A percentile compares a stretch with the other conserved stretches of the same genome.
These are phyloP conservation scores for Lophotis ruficrista DNA, from an alignment of 2,113 vertebrate species.

Conservation along the genomic window DNA sequence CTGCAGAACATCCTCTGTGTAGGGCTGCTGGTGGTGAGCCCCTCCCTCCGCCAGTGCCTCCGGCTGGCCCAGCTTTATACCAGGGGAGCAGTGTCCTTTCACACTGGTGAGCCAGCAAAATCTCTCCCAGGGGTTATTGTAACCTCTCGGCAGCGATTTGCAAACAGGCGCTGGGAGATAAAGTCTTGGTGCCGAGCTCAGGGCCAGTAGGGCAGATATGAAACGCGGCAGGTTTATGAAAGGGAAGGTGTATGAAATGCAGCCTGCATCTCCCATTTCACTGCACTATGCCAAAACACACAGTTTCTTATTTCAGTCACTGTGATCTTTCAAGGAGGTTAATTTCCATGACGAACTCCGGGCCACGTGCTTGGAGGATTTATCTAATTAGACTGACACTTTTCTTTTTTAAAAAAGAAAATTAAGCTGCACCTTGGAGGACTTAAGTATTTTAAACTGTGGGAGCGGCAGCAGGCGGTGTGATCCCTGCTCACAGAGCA, in stretches of 20 bases:
- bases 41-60: slow-evolving; percentile 19
- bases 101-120: slow-evolving; percentile 46
- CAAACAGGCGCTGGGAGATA: slow-evolving; percentile 58
- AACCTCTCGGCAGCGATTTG: slow-evolving; percentile 65
- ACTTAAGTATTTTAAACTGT: slow-evolving; percentile 72
- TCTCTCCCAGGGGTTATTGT: slow-evolving; percentile 60
- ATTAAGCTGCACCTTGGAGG: slow-evolving; percentile 71
- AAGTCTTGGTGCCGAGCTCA: slow-evolving; percentile 46
- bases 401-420: slow-evolving; percentile 79
- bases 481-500: slow-evolving; percentile 26
- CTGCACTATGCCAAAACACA: slow-evolving; percentile 78
- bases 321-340: slow-evolving; percentile 84
- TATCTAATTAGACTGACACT: slow-evolving; percentile 85
- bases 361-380: slow-evolving; percentile 81
- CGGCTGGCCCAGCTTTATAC: slow-evolving; percentile 1
- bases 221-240: slow-evolving; percentile 67
- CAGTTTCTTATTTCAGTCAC: slow-evolving; percentile 82
- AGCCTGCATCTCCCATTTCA: slow-evolving; percentile 79
- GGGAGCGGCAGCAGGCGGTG: slow-evolving; percentile 34
- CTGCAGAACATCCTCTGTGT: slow-evolving; percentile 10
- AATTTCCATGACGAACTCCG: slow-evolving; percentile 86
- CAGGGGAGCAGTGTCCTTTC: slow-evolving; percentile 41
- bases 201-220: slow-evolving; percentile 49
- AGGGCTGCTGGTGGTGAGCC: not conserved
- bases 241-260: slow-evolving; percentile 75